Conservation (phyloP, 2,797 vertebrate species). For the Semotilus atromaculatus region DNA sequence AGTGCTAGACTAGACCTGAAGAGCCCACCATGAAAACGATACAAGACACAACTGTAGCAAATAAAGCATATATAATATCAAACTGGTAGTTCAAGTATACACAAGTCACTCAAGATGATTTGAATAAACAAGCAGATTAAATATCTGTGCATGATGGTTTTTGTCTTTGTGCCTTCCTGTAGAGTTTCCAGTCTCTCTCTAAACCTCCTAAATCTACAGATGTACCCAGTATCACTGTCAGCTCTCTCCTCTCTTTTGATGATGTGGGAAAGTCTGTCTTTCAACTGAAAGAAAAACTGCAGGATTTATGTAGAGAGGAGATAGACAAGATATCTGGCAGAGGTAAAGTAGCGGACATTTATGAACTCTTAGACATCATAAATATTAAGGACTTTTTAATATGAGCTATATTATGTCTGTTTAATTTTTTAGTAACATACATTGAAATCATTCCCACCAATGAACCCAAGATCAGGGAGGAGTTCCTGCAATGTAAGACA, state of each 20-base stretch:
- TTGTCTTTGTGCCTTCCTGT: neutral
- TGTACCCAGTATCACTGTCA: neutral
- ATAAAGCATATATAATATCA: neutral
- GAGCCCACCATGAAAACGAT: neutral
- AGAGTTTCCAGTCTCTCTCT: slow-evolving; percentile 1
- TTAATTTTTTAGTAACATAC: neutral
- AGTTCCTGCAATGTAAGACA: neutral
- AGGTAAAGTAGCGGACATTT: neutral
- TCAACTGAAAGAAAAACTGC: neutral
- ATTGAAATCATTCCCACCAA: neutral
- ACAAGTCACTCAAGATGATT: neutral
- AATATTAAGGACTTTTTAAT: neutral
- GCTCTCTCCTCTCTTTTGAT: neutral
- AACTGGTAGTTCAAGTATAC: neutral
- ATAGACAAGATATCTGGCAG: neutral
- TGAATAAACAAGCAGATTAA: neutral
- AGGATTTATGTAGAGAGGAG: neutral
- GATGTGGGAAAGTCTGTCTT: neutral
- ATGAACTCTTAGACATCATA: neutral
- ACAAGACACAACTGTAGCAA: neutral
- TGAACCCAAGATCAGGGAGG: neutral
- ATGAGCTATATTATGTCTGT: neutral
- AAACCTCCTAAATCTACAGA: neutral
- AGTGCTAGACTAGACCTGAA: neutral
- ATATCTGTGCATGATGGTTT: neutral